phyloP scores from a whole-genome alignment of 2,888 invertebrate genomes.

The Apotomis capreana region DNA sequence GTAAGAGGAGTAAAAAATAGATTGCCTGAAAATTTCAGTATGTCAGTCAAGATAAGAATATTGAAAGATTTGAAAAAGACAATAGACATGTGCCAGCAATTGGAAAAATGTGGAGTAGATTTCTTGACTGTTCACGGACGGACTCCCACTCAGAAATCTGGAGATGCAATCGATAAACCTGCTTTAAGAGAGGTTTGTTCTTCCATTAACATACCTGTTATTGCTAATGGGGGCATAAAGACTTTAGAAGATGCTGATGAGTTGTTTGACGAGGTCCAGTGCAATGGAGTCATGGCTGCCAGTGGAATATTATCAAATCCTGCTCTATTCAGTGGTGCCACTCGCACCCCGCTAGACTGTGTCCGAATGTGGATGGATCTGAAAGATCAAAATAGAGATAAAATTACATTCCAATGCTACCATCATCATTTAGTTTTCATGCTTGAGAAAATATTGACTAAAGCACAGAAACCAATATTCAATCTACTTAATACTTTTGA shows the following conservation, averaged over 20 bases:
- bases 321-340: slow-evolving; percentile 90
- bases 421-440: slow-evolving; percentile 99
- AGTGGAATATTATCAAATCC: slow-evolving; percentile 96
- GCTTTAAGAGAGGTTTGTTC: slow-evolving; percentile 89
- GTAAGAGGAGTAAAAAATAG: slow-evolving; percentile 89
- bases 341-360: slow-evolving; percentile 88
- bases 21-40: slow-evolving; percentile 89
- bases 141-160: slow-evolving; percentile 91
- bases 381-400: slow-evolving; percentile 84
- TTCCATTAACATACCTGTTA: slow-evolving; percentile 89
- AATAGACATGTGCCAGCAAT: slow-evolving; percentile 89
- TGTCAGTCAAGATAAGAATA: slow-evolving; percentile 96
- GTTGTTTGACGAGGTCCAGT: slow-evolving; percentile 86
- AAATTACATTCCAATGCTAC: slow-evolving; percentile 91
- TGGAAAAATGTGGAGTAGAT: slow-evolving; percentile 93
- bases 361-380: slow-evolving; percentile 92
- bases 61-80: slow-evolving; percentile 87
- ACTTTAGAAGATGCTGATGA: slow-evolving; percentile 87
- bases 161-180: slow-evolving; percentile 87
- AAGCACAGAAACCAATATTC: slow-evolving; percentile 88
- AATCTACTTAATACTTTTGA: slow-evolving; percentile 88
- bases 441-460: slow-evolving; percentile 92
- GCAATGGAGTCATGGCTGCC: slow-evolving; percentile 96
- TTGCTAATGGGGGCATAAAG: slow-evolving; percentile 96
- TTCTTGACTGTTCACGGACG: slow-evolving; percentile 97